Evolutionary conservation across 53 echinoderm and acorn worm species (phyloP).

Genomic region (Henricia sp.): DNA sequence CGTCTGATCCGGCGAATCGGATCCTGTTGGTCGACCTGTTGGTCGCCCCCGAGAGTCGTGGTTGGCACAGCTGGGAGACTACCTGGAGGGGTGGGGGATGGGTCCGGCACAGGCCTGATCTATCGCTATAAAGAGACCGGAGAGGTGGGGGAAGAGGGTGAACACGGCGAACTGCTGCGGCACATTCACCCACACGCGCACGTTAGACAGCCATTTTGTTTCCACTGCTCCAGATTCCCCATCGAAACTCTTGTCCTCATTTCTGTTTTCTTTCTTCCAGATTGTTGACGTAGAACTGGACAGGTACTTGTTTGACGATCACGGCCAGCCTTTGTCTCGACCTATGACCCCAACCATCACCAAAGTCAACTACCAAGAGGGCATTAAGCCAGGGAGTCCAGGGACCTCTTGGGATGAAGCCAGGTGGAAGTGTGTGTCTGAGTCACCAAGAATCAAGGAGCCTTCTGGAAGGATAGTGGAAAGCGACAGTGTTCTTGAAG

Average conservation of each 20-base stretch:
- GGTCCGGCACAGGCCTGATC: too few species aligned
- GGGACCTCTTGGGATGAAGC: conserved; percentile 49
- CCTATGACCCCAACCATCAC: conserved; percentile 95
- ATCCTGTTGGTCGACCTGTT: too few species aligned
- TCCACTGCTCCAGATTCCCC: too few species aligned
- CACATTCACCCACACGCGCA: too few species aligned
- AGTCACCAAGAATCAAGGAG: conserved; percentile 58
- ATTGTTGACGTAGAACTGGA: conserved; percentile 98
- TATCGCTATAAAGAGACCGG: too few species aligned
- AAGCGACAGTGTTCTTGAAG: background rate
- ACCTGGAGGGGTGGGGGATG: too few species aligned
- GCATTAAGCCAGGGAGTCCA: conserved; percentile 78
- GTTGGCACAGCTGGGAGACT: too few species aligned
- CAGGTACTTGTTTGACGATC: conserved; percentile 87
- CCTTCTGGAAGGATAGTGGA: background rate
- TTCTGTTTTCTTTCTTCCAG: conserved; percentile 27
- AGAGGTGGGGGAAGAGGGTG: too few species aligned
- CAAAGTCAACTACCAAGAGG: conserved; percentile 96
- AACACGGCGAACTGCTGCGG: too few species aligned
- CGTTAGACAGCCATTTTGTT: too few species aligned
- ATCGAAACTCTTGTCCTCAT: background rate
- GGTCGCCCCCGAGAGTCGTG: too few species aligned
- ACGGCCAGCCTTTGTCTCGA: conserved; percentile 74
- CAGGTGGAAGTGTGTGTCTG: conserved; percentile 46
- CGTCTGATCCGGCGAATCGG: too few species aligned